phyloP scores from a whole-genome alignment of 2,797 vertebrate species.

The Pangasius larnaudii region DNA sequence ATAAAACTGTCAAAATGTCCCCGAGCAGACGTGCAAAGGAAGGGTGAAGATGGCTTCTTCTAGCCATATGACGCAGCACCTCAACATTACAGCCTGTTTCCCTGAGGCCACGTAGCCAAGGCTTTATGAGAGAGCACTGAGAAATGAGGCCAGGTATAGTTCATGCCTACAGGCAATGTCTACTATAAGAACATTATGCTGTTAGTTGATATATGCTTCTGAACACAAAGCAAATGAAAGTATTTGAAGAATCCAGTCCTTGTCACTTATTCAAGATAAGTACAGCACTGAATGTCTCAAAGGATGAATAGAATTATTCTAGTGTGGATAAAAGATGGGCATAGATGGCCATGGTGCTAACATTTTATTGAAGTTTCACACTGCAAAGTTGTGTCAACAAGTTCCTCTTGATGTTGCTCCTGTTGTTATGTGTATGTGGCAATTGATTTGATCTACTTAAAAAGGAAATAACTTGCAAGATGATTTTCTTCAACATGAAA shows the following conservation, averaged over 20 bases:
- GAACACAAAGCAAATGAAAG: constrained; percentile 22
- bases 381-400: neutral
- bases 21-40: constrained; percentile 16
- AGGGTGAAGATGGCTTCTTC: constrained; percentile 20
- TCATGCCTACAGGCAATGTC: constrained; percentile 19
- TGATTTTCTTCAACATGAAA: neutral
- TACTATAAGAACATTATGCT: constrained; percentile 32
- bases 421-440: neutral
- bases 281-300: neutral
- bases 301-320: neutral
- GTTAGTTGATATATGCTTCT: neutral
- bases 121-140: constrained; percentile 16
- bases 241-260: neutral
- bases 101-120: constrained; percentile 16
- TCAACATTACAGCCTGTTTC: neutral
- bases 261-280: neutral
- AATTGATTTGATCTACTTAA: neutral
- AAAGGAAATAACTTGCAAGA: neutral
- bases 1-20: constrained; percentile 39
- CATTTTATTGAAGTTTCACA: neutral
- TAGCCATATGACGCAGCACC: neutral
- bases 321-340: neutral
- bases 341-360: neutral
- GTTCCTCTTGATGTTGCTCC: neutral
- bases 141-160: constrained; percentile 17